Conservation (phyloP, 2,797 vertebrate genomes). For the Aldrovandia affinis region DNA sequence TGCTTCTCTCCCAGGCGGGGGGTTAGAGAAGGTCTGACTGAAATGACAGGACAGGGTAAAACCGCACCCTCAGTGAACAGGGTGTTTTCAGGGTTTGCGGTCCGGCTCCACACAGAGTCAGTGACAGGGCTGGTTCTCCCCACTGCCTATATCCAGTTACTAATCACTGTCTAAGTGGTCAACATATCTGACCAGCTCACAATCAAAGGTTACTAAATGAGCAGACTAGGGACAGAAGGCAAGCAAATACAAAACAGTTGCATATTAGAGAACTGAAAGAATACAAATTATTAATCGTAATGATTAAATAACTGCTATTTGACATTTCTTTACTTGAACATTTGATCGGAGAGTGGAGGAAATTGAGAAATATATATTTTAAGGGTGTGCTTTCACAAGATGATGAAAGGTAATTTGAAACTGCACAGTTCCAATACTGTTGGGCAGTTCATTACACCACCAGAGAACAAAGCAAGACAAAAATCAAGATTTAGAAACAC, state of each 20-base stretch:
- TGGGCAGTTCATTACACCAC: not conserved
- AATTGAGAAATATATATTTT: conserved; percentile 4
- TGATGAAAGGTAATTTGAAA: conserved; percentile 1
- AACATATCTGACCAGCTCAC: conserved; percentile 47
- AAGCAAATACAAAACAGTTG: conserved; percentile 19
- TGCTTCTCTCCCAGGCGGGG: not conserved
- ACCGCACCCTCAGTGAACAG: conserved; percentile 48
- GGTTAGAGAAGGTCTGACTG: conserved; percentile 38
- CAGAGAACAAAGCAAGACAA: not conserved
- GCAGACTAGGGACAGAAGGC: conserved; percentile 37
- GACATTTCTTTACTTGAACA: not conserved
- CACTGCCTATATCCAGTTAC: conserved; percentile 47
- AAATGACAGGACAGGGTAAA: conserved; percentile 62
- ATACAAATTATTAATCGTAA: not conserved
- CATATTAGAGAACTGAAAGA: not conserved
- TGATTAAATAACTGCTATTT: not conserved
- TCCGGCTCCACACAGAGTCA: conserved; percentile 21
- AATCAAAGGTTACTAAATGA: conserved; percentile 51
- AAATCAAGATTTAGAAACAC: not conserved
- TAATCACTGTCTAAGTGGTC: conserved; percentile 53
- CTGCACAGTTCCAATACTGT: not conserved
- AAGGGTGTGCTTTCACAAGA: not conserved
- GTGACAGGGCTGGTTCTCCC: conserved; percentile 34
- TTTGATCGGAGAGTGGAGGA: not conserved
- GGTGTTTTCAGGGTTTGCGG: conserved; percentile 44